These are phyloP conservation scores for Eurytoma californica DNA, from an alignment of 2,888 invertebrate species.

Conservation along the genomic window DNA sequence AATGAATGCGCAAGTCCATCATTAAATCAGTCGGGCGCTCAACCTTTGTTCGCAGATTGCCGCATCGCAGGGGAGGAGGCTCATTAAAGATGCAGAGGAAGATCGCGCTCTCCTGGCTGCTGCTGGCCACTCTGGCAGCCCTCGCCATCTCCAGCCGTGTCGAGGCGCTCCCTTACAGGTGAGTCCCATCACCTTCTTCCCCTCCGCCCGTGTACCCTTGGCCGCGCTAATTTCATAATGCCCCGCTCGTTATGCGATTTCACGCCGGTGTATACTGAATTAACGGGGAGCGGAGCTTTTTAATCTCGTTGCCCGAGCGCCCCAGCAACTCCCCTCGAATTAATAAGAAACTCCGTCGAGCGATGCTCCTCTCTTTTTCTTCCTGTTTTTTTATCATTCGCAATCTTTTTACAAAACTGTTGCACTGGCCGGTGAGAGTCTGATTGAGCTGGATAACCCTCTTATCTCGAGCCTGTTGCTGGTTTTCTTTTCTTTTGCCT, in stretches of 20 bases:
- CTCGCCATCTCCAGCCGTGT: slow-evolving; percentile 59
- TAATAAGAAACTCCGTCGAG: too few species aligned
- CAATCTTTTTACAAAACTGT: too few species aligned
- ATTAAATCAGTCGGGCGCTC: not conserved
- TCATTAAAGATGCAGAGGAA: slow-evolving; percentile 64
- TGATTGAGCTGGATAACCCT: too few species aligned
- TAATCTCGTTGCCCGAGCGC: too few species aligned
- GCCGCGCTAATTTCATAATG: too few species aligned
- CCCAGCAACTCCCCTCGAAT: too few species aligned
- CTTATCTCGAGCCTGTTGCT: too few species aligned
- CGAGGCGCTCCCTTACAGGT: slow-evolving; percentile 67
- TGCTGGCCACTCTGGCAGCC: slow-evolving; percentile 62
- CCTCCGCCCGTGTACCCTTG: not conserved
- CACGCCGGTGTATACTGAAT: too few species aligned
- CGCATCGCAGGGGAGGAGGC: not conserved
- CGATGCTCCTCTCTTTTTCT: not conserved
- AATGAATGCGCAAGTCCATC: not conserved
- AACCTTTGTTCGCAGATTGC: not conserved
- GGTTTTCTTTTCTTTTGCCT: too few species aligned
- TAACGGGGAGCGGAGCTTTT: too few species aligned
- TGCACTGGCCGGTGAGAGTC: too few species aligned
- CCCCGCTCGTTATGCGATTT: too few species aligned
- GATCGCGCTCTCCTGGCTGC: slow-evolving; percentile 64
- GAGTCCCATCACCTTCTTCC: slow-evolving; percentile 46
- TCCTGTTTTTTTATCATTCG: not conserved